Evolutionary conservation across 2,113 vertebrate genomes (phyloP).

Genomic region (Dasyprocta punctata): DNA sequence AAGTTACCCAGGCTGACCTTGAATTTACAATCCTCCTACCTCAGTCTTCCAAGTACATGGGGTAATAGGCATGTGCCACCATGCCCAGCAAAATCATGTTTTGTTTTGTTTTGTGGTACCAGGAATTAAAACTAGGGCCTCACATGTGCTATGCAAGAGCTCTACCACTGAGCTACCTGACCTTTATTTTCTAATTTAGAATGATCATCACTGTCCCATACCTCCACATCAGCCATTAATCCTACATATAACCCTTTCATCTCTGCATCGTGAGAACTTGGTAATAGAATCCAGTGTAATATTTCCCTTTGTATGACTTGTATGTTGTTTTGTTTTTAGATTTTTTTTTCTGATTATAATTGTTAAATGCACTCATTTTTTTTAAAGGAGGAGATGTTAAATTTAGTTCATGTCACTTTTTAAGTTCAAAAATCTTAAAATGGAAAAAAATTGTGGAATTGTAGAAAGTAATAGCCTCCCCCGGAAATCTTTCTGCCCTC

Average conservation of each 20-base stretch:
- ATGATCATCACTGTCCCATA: background rate
- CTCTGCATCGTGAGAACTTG: background rate
- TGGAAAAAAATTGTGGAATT: background rate
- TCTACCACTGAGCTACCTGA: background rate
- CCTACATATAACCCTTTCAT: background rate
- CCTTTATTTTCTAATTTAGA: slow-evolving; percentile 31
- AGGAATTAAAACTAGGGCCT: background rate
- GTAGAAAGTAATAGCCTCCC: background rate
- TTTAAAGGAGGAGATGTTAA: background rate
- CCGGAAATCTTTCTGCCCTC: slow-evolving; percentile 1
- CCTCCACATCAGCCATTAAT: background rate
- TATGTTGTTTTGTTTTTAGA: slow-evolving; percentile 12
- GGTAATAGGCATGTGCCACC: background rate
- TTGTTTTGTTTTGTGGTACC: background rate
- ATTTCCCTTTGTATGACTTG: background rate
- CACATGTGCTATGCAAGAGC: background rate
- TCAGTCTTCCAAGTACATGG: background rate
- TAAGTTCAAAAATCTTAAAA: background rate
- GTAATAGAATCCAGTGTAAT: background rate
- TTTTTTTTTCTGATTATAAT: background rate
- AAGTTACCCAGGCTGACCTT: background rate
- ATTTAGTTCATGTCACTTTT: background rate
- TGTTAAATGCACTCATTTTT: slow-evolving; percentile 32
- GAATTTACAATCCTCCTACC: background rate
- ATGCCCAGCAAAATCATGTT: background rate